phyloP scores from a whole-genome alignment of 1,140 invertebrate genomes.

The Philotrypesis tridentata region DNA sequence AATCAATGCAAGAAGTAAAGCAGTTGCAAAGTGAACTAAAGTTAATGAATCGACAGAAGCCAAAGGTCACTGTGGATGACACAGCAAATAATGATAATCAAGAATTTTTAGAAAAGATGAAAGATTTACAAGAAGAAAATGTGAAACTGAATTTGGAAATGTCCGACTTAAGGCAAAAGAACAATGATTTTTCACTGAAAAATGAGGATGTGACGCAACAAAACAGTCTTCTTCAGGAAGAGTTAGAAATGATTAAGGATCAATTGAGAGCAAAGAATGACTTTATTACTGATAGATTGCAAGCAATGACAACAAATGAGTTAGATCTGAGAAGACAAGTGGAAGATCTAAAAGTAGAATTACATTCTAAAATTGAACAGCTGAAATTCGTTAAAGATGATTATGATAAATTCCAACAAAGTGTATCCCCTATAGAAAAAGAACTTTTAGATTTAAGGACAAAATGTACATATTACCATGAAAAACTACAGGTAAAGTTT shows the following conservation, averaged over 20 bases:
- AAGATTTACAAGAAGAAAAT: slow-evolving; percentile 66
- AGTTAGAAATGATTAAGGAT: slow-evolving; percentile 71
- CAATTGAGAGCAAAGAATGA: slow-evolving; percentile 68
- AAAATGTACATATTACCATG: slow-evolving; percentile 63
- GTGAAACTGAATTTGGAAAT: slow-evolving; percentile 66
- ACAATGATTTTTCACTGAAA: slow-evolving; percentile 61
- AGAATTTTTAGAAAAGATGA: slow-evolving; percentile 61
- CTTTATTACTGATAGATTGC: slow-evolving; percentile 67
- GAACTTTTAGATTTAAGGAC: slow-evolving; percentile 65
- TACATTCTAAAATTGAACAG: slow-evolving; percentile 68
- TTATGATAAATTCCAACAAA: slow-evolving; percentile 65
- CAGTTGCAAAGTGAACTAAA: slow-evolving; percentile 64
- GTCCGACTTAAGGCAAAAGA: slow-evolving; percentile 64
- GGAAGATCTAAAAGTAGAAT: slow-evolving; percentile 66
- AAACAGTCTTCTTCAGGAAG: slow-evolving; percentile 66
- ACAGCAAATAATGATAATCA: slow-evolving; percentile 54
- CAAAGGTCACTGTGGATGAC: slow-evolving; percentile 41
- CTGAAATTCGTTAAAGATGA: slow-evolving; percentile 63
- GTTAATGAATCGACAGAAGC: slow-evolving; percentile 56
- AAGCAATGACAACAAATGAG: slow-evolving; percentile 65
- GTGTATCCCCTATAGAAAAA: slow-evolving; percentile 66
- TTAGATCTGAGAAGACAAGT: slow-evolving; percentile 65
- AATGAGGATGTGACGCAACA: slow-evolving; percentile 67
- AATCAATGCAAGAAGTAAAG: slow-evolving; percentile 64
- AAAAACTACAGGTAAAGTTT: slow-evolving; percentile 67